Conservation (phyloP, 2,888 invertebrate species). For the Ceraclea dissimilis region DNA sequence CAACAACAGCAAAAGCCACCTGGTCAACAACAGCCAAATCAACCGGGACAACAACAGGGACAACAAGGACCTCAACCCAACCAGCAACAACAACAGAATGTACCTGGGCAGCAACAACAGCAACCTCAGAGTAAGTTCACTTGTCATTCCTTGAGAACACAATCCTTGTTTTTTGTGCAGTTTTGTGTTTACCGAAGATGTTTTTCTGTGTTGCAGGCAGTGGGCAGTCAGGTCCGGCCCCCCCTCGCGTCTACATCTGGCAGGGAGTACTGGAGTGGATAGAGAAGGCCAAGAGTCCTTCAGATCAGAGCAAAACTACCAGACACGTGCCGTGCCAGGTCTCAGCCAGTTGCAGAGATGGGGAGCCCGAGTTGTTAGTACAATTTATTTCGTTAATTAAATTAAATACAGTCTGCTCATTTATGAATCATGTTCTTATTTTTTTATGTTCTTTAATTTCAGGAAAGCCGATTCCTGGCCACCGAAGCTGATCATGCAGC, state of each 20-base stretch:
- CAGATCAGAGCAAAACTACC: slow-evolving; percentile 68
- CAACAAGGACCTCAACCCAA: slow-evolving; percentile 29
- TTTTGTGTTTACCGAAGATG: no score
- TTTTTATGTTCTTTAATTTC: slow-evolving; percentile 10
- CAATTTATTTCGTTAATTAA: slow-evolving; percentile 1
- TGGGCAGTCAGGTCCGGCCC: not conserved
- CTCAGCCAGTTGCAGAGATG: slow-evolving; percentile 63
- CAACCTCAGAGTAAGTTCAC: not conserved
- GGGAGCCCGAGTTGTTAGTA: slow-evolving; percentile 77
- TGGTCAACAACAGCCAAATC: slow-evolving; percentile 35
- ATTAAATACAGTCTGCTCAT: slow-evolving; percentile 5
- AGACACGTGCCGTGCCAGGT: slow-evolving; percentile 59
- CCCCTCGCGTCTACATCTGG: slow-evolving; percentile 50
- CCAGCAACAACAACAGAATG: slow-evolving; percentile 29
- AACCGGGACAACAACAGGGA: slow-evolving; percentile 32
- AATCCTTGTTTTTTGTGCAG: no score
- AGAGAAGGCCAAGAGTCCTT: slow-evolving; percentile 75
- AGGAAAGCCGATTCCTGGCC: slow-evolving; percentile 92
- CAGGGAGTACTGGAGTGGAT: slow-evolving; percentile 86
- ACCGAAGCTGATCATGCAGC: slow-evolving; percentile 82
- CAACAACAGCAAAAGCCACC: slow-evolving; percentile 34
- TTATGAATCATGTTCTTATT: slow-evolving; percentile 9
- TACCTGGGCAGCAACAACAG: slow-evolving; percentile 22
- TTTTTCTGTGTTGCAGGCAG: no score
- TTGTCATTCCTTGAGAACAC: no score